Evolutionary conservation across 2,113 vertebrate species (phyloP).

Genomic region (Corydoras maculifer): DNA sequence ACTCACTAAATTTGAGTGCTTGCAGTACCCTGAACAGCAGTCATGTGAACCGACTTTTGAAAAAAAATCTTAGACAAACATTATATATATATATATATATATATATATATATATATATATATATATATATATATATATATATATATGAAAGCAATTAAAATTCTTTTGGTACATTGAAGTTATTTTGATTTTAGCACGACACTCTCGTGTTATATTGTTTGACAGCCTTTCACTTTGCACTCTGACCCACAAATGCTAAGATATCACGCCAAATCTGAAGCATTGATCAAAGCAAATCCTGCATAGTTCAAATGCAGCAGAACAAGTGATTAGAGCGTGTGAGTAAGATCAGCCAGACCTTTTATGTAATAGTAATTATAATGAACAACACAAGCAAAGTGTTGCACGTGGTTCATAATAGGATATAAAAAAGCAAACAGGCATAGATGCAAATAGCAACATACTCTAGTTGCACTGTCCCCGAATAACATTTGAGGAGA

Average conservation of each 20-base stretch:
- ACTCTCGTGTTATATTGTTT: constrained; percentile 17
- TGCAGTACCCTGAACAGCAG: no score
- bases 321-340: constrained; percentile 22
- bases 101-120: no score
- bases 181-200: not conserved
- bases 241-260: constrained; percentile 9
- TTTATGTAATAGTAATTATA: constrained; percentile 37
- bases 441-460: constrained; percentile 3
- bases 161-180: no score
- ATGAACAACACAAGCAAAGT: constrained; percentile 20
- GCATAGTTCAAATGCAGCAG: not conserved
- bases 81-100: no score
- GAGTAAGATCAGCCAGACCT: not conserved
- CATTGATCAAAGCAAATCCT: constrained; percentile 19
- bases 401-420: constrained; percentile 32
- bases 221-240: constrained; percentile 14
- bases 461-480: not conserved
- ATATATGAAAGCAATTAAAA: no score
- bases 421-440: constrained; percentile 15
- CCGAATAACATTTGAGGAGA: not conserved
- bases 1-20: no score
- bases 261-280: not conserved
- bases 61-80: no score
- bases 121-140: no score
- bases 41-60: no score